A percentile compares a stretch with the other conserved stretches of the same genome.
Conservation (phyloP, 1,140 invertebrate genomes). For the Hydropsyche tenuis region DNA sequence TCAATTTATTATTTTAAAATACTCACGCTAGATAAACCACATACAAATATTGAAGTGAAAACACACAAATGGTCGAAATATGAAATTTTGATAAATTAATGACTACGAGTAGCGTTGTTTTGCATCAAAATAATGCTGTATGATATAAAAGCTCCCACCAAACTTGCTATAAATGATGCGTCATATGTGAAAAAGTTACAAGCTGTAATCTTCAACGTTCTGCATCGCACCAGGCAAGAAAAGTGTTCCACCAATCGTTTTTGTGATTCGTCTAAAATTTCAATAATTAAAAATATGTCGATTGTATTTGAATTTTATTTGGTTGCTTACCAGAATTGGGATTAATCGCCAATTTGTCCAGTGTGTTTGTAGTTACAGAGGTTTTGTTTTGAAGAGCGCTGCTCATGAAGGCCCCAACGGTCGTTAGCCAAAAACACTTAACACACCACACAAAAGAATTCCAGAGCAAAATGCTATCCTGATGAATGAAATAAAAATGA, state of each 20-base stretch:
- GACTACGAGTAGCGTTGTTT: conserved; percentile 16
- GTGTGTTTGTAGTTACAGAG: neutral
- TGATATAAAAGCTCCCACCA: conserved; percentile 30
- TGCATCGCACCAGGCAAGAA: conserved; percentile 16
- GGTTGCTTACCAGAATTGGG: conserved; percentile 18
- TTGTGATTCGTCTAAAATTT: conserved; percentile 11
- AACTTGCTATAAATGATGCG: conserved; percentile 25
- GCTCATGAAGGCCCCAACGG: neutral
- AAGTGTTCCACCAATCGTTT: conserved; percentile 12
- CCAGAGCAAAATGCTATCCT: neutral
- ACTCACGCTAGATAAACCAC: too few relatives aligned
- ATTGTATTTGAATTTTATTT: too few relatives aligned
- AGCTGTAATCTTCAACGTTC: conserved; percentile 21
- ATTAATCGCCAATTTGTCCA: conserved; percentile 33
- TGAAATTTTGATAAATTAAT: too few relatives aligned
- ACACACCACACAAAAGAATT: conserved; percentile 3
- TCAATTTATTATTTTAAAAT: too few relatives aligned
- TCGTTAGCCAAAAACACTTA: conserved; percentile 24
- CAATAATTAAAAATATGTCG: too few relatives aligned
- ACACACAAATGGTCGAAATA: too few relatives aligned
- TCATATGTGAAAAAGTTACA: conserved; percentile 31
- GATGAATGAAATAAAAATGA: neutral
- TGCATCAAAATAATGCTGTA: conserved; percentile 31
- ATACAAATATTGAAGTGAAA: too few relatives aligned
- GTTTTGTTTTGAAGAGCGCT: conserved; percentile 14